Conservation (phyloP, 2,888 invertebrate genomes). For the Leucophenga maculata region DNA sequence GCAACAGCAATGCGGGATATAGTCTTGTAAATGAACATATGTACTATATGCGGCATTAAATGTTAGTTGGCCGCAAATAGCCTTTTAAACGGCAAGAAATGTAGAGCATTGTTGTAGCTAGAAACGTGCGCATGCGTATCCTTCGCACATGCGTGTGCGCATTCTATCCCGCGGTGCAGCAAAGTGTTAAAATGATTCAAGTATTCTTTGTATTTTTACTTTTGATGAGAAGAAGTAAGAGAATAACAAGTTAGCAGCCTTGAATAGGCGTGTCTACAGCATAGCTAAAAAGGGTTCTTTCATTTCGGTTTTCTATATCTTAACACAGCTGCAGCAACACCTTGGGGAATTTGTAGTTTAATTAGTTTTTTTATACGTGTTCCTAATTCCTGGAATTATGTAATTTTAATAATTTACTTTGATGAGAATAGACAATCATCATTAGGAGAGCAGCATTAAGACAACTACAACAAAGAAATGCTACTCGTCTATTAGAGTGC, state of each 20-base stretch:
- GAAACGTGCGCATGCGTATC: not conserved
- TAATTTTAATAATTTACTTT: not conserved
- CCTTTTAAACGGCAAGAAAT: not conserved
- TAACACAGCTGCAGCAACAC: conserved; percentile 25
- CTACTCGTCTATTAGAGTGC: no score
- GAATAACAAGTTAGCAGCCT: not conserved
- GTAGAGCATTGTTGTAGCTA: no score
- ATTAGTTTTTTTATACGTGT: conserved; percentile 16
- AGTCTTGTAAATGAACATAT: no score
- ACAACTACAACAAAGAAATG: no score
- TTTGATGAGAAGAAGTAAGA: not conserved
- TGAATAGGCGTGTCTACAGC: conserved; percentile 38
- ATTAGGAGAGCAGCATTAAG: no score
- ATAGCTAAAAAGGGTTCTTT: conserved; percentile 4
- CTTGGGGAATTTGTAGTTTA: conserved; percentile 13
- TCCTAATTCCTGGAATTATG: conserved; percentile 9
- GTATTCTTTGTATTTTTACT: no score
- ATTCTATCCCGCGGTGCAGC: conserved; percentile 5
- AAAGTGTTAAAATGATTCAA: no score
- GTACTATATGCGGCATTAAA: no score
- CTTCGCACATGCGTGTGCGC: not conserved
- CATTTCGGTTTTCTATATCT: conserved; percentile 3
- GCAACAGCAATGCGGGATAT: no score
- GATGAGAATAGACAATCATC: no score
- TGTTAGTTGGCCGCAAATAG: not conserved